Evolutionary conservation across 2,113 vertebrate species (phyloP), one percentile per base, ranked within the genome.

Genomic region (Gorsachius goisagi): DNA sequence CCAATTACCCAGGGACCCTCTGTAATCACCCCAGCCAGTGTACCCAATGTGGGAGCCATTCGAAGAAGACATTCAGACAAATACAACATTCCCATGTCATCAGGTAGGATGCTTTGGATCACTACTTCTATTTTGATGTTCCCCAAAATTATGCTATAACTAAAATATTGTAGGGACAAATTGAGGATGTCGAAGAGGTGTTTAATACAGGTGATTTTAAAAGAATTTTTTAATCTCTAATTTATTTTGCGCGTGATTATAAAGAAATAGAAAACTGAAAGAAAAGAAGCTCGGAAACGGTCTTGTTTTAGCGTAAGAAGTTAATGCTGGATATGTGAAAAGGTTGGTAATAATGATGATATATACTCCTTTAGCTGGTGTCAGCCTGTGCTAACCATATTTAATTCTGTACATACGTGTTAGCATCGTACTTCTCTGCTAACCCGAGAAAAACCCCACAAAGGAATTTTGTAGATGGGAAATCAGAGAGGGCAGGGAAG

Each of bases 11-110:
- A 99, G 99, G 99, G 99, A 98, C 99, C 99, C 86, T 99, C 99
- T 7, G 98, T 99, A 95, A 99, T 99, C 98, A 99, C 99, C 98
- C 98, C 99, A 94, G 99, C 99, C 97, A 99, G 99, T 97, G 98
- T 99, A 95, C 99, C 99, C 98, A 99, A 98, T 93, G 99, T 99
- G 98, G 99, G 99, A 97, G 99, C 99, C 98, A 99, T 99, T 98
- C 99, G 99, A 98, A 98, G 99, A 98, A 98, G 99, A 97, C 99
- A 99, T 98, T 99, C 99, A 88, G 99, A 99, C 98, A 99, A 99
- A 98, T 99, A 99, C 98, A 99, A 99, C 98, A 99, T 99, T 98
- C 98, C 99, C 94, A 98, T 99, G 97, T 99, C 99, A 98, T 99
- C 99, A 98, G 99, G 99, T 99, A 99, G 96, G 98, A 95, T 23